Percentiles rank a stretch among this genome's conserved stretches.
Conservation (phyloP, 2,888 invertebrate genomes). For the Eupithecia vulgata region DNA sequence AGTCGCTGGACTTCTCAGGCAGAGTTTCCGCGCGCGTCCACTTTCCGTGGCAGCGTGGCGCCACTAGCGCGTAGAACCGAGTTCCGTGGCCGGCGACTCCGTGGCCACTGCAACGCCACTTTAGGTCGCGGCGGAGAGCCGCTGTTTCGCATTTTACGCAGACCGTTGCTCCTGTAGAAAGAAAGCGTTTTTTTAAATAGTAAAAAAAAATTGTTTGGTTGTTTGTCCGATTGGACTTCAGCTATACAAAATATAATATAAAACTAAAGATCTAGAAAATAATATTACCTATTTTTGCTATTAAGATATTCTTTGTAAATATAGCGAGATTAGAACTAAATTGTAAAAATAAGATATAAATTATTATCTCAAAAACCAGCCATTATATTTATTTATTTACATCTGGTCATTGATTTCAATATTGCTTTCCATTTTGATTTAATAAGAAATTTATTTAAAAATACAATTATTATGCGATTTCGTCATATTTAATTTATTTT, state of each 20-base stretch:
- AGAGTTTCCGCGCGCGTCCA: conserved; percentile 87
- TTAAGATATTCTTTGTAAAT: too few relatives aligned
- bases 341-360: neutral
- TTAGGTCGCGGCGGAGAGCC: conserved; percentile 89
- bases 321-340: too few relatives aligned
- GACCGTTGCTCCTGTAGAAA: conserved; percentile 86
- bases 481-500: too few relatives aligned
- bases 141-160: conserved; percentile 93
- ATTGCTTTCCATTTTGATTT: neutral
- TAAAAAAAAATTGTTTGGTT: neutral
- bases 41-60: conserved; percentile 95
- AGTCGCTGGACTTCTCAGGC: conserved; percentile 65
- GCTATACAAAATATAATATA: too few relatives aligned
- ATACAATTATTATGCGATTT: too few relatives aligned
- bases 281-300: too few relatives aligned
- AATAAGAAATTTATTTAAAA: too few relatives aligned
- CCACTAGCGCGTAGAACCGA: conserved; percentile 92
- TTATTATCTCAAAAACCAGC: too few relatives aligned
- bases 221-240: neutral
- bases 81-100: conserved; percentile 90
- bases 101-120: conserved; percentile 93
- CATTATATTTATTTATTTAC: too few relatives aligned
- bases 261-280: too few relatives aligned
- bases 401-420: too few relatives aligned
- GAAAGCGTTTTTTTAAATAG: neutral